A percentile compares a stretch with the other conserved stretches of the same genome.
phyloP scores from a whole-genome alignment of 2,797 vertebrate species.

The Synaphobranchus kaupii region DNA sequence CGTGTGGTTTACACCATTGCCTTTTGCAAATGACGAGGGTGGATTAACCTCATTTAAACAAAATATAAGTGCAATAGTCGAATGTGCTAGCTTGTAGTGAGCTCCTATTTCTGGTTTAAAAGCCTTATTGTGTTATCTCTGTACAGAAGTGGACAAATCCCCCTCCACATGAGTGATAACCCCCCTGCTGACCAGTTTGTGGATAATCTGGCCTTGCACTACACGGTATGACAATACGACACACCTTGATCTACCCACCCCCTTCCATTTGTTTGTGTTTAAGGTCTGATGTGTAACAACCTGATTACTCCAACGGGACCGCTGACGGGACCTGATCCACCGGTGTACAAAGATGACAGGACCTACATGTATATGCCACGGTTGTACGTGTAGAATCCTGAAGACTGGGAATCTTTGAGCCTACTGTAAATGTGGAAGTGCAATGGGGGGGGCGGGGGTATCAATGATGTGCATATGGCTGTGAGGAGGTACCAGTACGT shows the following conservation, averaged over 20 bases:
- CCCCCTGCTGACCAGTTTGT: background rate
- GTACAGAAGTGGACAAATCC: background rate
- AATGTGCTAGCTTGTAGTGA: background rate
- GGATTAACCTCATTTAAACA: slow-evolving; percentile 8
- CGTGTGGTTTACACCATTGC: slow-evolving; percentile 1
- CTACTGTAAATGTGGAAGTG: background rate
- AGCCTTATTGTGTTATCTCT: slow-evolving; percentile 5
- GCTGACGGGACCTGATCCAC: background rate
- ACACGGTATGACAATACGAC: background rate
- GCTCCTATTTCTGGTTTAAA: background rate
- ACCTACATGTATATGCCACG: background rate
- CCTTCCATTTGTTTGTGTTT: background rate
- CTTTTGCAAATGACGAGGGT: background rate
- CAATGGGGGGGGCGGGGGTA: background rate
- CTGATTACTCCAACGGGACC: background rate
- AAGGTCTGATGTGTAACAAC: background rate
- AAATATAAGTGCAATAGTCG: background rate
- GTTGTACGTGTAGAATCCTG: background rate
- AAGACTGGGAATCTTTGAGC: background rate
- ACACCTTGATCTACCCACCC: background rate
- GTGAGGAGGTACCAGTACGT: background rate
- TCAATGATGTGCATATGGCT: background rate
- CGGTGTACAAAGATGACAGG: background rate
- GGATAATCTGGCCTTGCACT: background rate
- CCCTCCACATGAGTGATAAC: background rate